Percentiles rank a stretch among this genome's conserved stretches.
phyloP scores from a whole-genome alignment of 2,888 invertebrate genomes.

The Diaprepes abbreviatus region DNA sequence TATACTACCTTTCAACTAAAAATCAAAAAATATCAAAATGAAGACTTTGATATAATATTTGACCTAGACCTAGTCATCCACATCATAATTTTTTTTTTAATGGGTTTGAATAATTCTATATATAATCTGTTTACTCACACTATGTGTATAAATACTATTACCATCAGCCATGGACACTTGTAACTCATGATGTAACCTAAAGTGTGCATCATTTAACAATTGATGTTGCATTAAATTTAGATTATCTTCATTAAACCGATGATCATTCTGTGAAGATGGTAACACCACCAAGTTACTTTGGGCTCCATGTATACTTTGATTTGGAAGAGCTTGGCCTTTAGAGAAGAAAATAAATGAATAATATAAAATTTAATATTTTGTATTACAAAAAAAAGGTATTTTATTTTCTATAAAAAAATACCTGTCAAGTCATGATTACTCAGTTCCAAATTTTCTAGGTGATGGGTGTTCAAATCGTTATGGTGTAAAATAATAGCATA shows the following conservation, averaged over 20 bases:
- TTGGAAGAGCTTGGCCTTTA: conserved; percentile 59
- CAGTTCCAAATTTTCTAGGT: conserved; percentile 62
- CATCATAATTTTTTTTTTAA: too few relatives aligned
- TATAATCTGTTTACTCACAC: conserved; percentile 24
- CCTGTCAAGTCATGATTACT: conserved; percentile 62
- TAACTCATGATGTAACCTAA: conserved; percentile 18
- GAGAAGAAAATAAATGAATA: not conserved
- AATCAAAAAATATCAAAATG: too few relatives aligned
- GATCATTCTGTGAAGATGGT: conserved; percentile 19
- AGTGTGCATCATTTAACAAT: conserved; percentile 24
- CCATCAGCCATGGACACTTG: conserved; percentile 56
- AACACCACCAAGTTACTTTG: conserved; percentile 46
- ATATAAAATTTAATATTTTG: not conserved
- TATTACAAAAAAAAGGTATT: not conserved
- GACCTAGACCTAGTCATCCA: too few relatives aligned
- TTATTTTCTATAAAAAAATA: not conserved
- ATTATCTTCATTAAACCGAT: conserved; percentile 25
- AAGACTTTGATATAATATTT: too few relatives aligned
- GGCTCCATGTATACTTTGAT: conserved; percentile 59
- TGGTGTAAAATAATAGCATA: conserved; percentile 63
- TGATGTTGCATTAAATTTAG: conserved; percentile 39
- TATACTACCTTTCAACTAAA: conserved; percentile 27
- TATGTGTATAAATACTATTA: conserved; percentile 44
- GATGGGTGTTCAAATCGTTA: conserved; percentile 59
- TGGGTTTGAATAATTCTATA: too few relatives aligned